Base-by-base conservation (phyloP, 2,113 vertebrate species). In the Xerus inauris region DNA sequence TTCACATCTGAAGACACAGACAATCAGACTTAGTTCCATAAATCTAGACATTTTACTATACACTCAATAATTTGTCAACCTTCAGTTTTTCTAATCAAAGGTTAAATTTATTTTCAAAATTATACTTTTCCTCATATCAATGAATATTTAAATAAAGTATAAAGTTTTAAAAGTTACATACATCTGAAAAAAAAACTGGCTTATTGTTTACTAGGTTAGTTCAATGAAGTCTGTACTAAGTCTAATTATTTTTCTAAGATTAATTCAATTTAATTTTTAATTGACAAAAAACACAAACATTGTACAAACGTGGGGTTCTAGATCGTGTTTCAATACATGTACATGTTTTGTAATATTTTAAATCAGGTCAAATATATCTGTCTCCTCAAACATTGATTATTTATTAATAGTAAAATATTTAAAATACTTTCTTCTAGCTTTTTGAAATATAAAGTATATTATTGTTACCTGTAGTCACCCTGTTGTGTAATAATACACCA, bases 21-120 rank as follows among this genome's bases (percentile, higher is more conserved):
- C 14, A 75, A 84, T 84, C 9, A 87, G 38, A 87, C 17, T 88
- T 94, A 6, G 7, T 92, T 65, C 49, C 51, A 89, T 86, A 71
- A 96, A 76, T 49, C 72, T 51, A 85, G 54, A 59, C 57, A 88
- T 0, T 84, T 79, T 85, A 69, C 30, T 64, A 19, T 81, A 6
- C 42, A 75, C 85, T 81, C 85, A 62, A 13, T 54, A 87, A 95
- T 67, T 62, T 94, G 11, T 69, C 42, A 32, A 11, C 49, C 32
- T 73, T 47, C 8, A 64, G 91, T 11, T 8, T 69, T 93, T 54
- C 45, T 83, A 65, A 42, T 35, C 24, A 12, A 42, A 65, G 5
- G 35, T 85, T 94, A 57, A 83, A 42, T 84, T 84, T 84, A 38
- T 94, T 91, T 94, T 89, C 5, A 45, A 76, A 85, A 64, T 71